These are phyloP conservation scores for Polydrusus cervinus DNA, from an alignment of 2,888 invertebrate species.

Conservation along the genomic window DNA sequence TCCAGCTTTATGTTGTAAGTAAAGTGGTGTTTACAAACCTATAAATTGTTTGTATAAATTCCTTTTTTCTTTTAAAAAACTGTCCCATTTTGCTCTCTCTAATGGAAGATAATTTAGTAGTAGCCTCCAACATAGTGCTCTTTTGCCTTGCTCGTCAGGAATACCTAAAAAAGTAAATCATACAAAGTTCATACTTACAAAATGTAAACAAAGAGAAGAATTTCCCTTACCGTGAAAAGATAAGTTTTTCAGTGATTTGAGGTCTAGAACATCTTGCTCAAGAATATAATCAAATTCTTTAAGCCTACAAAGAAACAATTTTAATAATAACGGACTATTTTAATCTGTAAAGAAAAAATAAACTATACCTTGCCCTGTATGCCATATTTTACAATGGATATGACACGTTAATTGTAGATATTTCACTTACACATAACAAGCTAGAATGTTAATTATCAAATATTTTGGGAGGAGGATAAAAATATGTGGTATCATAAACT, in stretches of 20 bases:
- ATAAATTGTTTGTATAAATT: constrained; percentile 88
- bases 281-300: constrained; percentile 86
- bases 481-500: background rate
- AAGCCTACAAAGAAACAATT: constrained; percentile 76
- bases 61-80: constrained; percentile 83
- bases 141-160: constrained; percentile 88
- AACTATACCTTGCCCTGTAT: constrained; percentile 67
- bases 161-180: constrained; percentile 76
- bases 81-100: constrained; percentile 79
- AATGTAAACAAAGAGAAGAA: constrained; percentile 10
- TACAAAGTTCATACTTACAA: background rate
- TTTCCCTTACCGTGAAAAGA: constrained; percentile 84
- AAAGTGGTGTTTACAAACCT: constrained; percentile 69
- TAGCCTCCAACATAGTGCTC: constrained; percentile 92
- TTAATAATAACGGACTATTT: constrained; percentile 37
- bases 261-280: constrained; percentile 81
- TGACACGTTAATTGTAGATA: background rate
- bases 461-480: background rate
- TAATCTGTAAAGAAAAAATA: constrained; percentile 34
- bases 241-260: constrained; percentile 78
- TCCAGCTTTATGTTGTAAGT: background rate
- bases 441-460: background rate
- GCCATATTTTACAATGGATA: constrained; percentile 64
- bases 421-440: background rate
- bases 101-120: constrained; percentile 89